Evolutionary conservation across 1,140 invertebrate species (phyloP).

Genomic region (Diabrotica undecimpunctata): DNA sequence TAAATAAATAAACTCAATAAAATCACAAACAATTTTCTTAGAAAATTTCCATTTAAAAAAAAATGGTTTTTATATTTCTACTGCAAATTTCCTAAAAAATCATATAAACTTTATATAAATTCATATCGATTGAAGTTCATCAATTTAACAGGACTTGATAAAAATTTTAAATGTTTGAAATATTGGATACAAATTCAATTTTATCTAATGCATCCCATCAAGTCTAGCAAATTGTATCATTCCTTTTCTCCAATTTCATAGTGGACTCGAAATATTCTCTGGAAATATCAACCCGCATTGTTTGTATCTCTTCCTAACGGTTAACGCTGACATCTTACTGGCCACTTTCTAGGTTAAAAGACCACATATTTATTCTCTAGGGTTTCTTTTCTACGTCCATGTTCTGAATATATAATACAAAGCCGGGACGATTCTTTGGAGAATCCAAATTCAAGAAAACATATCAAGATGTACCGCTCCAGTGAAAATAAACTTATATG

Average conservation of each 20-base stretch:
- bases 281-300: background rate
- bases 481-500: background rate
- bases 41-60: too few species aligned
- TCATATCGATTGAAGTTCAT: too few species aligned
- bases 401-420: constrained; percentile 1
- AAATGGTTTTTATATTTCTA: too few species aligned
- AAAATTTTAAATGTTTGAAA: too few species aligned
- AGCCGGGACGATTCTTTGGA: background rate
- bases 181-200: too few species aligned
- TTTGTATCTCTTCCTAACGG: background rate
- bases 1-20: too few species aligned
- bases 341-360: constrained; percentile 2
- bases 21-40: too few species aligned
- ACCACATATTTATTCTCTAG: background rate
- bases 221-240: too few species aligned
- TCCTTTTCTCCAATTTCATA: background rate
- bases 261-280: background rate
- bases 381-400: background rate
- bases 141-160: too few species aligned
- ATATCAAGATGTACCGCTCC: constrained; percentile 1
- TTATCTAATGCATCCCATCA: too few species aligned
- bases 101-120: too few species aligned
- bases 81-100: too few species aligned
- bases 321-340: background rate
- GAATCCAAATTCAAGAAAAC: background rate